Percentiles rank a stretch among this genome's conserved stretches.
phyloP scores from a whole-genome alignment of 2,888 invertebrate genomes.

The Andrena bucephala region DNA sequence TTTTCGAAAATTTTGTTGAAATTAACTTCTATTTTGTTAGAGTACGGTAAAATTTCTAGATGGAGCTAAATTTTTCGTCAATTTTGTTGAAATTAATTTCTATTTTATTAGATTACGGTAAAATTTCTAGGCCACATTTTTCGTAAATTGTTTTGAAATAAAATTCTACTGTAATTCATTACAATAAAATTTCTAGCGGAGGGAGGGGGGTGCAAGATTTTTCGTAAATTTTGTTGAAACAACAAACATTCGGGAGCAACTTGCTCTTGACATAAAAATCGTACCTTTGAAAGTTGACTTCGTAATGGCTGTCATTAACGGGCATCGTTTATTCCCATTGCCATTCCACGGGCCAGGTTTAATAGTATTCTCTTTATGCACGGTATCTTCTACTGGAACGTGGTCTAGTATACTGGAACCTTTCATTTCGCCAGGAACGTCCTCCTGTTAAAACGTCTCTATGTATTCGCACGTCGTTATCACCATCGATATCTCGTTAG shows the following conservation, averaged over 20 bases:
- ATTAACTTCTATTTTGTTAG: no score
- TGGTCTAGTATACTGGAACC: constrained; percentile 87
- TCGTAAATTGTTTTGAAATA: no score
- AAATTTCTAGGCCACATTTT: no score
- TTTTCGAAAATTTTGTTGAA: no score
- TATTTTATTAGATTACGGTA: no score
- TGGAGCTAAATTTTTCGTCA: no score
- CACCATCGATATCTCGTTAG: background rate
- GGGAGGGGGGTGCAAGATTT: no score
- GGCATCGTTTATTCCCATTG: constrained; percentile 81
- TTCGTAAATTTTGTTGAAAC: no score
- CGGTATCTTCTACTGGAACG: constrained; percentile 86
- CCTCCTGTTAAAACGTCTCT: constrained; percentile 74
- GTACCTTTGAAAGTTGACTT: constrained; percentile 86
- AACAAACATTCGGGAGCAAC: background rate
- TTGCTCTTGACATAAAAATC: background rate
- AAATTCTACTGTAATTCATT: no score
- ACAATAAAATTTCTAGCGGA: no score
- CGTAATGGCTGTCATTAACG: constrained; percentile 76
- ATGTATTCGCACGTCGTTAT: background rate
- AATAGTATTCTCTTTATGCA: constrained; percentile 89
- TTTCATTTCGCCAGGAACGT: constrained; percentile 75
- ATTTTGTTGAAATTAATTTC: no score
- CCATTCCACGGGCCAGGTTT: constrained; percentile 91
- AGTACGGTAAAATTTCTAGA: no score